These are phyloP conservation scores for Megalops atlanticus DNA, from an alignment of 2,113 vertebrate genomes.

Conservation along the genomic window DNA sequence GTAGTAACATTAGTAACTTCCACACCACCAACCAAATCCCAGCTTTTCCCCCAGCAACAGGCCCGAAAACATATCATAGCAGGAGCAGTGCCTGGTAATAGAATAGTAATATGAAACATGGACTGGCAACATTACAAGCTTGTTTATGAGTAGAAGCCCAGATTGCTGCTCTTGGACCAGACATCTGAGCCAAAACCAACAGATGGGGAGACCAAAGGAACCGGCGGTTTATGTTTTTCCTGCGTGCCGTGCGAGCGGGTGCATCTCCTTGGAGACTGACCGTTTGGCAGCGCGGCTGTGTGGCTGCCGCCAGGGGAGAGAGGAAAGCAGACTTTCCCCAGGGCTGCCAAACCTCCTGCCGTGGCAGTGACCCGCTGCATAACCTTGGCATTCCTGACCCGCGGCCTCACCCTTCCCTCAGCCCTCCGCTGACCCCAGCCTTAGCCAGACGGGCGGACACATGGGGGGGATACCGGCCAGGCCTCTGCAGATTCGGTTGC, in stretches of 20 bases:
- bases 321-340: conserved; percentile 1
- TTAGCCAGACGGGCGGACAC: no score
- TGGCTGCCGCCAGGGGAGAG: neutral
- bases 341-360: neutral
- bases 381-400: neutral
- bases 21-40: conserved; percentile 8
- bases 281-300: neutral
- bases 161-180: conserved; percentile 33
- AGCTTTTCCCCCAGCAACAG: neutral
- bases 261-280: conserved; percentile 4
- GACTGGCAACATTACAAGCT: conserved; percentile 32
- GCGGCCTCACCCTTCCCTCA: neutral
- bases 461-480: no score
- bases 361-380: conserved; percentile 2
- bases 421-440: neutral
- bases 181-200: conserved; percentile 48
- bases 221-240: conserved; percentile 16
- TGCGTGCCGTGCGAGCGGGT: conserved; percentile 1
- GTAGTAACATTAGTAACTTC: no score
- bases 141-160: conserved; percentile 39
- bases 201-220: conserved; percentile 51
- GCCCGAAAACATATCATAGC: neutral
- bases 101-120: conserved; percentile 24
- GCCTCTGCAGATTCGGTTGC: no score
- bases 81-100: neutral